These are phyloP conservation scores for Coendou prehensilis DNA, from an alignment of 2,797 vertebrate species.

Conservation along the genomic window DNA sequence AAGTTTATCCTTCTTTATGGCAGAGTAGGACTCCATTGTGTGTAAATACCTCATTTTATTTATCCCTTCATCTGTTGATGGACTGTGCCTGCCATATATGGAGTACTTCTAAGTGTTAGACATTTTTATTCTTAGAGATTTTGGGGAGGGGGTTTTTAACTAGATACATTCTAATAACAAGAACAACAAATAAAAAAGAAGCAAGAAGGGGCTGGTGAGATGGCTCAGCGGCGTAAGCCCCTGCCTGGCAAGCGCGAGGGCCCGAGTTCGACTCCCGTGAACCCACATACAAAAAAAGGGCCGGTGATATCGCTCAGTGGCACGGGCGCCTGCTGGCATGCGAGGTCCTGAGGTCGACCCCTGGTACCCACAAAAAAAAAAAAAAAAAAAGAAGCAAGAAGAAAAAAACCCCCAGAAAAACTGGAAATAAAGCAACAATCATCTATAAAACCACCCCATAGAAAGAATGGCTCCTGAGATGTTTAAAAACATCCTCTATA, in stretches of 20 bases:
- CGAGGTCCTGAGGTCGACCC: too few relatives aligned
- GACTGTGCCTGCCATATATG: neutral
- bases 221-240: too few relatives aligned
- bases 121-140: neutral
- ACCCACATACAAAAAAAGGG: too few relatives aligned
- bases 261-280: too few relatives aligned
- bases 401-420: neutral
- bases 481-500: neutral
- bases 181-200: neutral
- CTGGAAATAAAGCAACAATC: slow-evolving; percentile 2
- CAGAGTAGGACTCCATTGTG: neutral
- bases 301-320: too few relatives aligned
- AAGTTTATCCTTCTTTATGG: neutral
- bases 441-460: neutral
- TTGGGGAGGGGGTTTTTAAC: neutral
- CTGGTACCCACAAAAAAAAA: too few relatives aligned
- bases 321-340: too few relatives aligned
- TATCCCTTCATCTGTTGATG: neutral
- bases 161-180: neutral
- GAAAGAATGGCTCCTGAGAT: neutral
- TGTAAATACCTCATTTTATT: neutral
- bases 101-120: neutral
- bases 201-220: too few relatives aligned
- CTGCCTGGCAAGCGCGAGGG: too few relatives aligned
- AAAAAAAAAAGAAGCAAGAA: neutral